Conservation (phyloP, 2,113 vertebrate species). For the Pteruthius melanotis region DNA sequence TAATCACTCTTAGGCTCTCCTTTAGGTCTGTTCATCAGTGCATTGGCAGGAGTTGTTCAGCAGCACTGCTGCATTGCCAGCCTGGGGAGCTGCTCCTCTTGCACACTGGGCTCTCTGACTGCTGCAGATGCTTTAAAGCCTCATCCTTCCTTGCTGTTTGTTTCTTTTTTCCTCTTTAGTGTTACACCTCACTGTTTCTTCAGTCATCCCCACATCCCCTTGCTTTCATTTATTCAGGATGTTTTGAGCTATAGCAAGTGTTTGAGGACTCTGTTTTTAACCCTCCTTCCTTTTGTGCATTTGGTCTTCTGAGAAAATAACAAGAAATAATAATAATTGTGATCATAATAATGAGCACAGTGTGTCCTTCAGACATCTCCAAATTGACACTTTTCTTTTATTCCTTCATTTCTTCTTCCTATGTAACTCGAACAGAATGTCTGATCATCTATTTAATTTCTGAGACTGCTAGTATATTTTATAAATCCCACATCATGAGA, state of each 20-base stretch:
- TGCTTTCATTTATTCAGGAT: neutral
- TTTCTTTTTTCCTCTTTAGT: neutral
- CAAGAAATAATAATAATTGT: neutral
- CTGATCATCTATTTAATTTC: neutral
- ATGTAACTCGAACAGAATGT: neutral
- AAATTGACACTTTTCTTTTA: neutral
- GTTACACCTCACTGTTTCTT: neutral
- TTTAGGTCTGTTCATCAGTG: fast-evolving
- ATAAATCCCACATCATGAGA: neutral
- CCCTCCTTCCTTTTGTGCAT: neutral
- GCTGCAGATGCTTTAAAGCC: neutral
- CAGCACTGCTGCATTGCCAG: fast-evolving
- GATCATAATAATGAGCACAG: neutral
- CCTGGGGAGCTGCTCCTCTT: neutral
- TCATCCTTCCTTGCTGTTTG: neutral
- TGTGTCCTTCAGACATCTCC: neutral
- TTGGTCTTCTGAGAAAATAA: neutral
- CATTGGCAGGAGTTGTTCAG: neutral
- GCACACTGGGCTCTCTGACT: neutral
- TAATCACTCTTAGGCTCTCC: neutral
- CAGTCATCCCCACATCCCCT: neutral
- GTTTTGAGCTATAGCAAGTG: neutral
- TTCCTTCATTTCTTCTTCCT: neutral
- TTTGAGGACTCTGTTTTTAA: neutral
- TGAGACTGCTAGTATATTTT: neutral